A percentile compares a stretch with the other conserved stretches of the same genome.
Conservation (phyloP, 2,113 vertebrate genomes). For the Herpailurus yagouaroundi region DNA sequence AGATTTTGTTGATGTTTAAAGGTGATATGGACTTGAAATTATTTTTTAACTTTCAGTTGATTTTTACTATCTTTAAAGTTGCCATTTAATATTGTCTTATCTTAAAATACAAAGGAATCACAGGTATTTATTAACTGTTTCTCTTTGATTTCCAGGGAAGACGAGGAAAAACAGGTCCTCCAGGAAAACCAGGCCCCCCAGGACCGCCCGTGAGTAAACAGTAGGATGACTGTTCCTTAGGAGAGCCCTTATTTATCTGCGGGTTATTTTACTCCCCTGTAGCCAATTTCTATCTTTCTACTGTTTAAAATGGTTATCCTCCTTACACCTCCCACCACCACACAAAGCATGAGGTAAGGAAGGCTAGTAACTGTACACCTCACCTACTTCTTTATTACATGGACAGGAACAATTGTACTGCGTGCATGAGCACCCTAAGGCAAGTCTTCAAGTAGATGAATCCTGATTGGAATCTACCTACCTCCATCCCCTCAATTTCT, state of each 20-base stretch:
- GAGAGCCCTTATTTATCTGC: background rate
- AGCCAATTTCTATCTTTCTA: background rate
- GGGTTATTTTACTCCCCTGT: background rate
- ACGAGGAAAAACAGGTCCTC: constrained; percentile 87
- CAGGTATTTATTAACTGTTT: constrained; percentile 28
- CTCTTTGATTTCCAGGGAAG: constrained; percentile 85
- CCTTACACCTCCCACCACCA: background rate
- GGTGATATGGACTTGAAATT: background rate
- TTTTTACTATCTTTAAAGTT: constrained; percentile 4
- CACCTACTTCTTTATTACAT: background rate
- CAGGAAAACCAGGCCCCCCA: constrained; percentile 87
- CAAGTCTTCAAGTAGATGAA: background rate
- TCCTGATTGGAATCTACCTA: background rate
- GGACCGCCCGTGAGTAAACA: constrained; percentile 88
- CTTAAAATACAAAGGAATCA: constrained; percentile 41
- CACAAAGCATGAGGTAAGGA: background rate
- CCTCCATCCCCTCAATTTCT: background rate
- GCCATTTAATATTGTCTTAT: constrained; percentile 32
- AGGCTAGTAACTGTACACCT: background rate
- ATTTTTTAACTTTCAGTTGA: constrained; percentile 25
- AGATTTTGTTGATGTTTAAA: background rate
- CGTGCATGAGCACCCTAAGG: background rate
- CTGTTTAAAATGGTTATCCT: background rate
- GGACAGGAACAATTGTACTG: too few relatives aligned
- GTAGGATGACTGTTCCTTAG: accelerated